These are phyloP conservation scores for Ellobium chinense DNA, from an alignment of 2,888 invertebrate species.

Conservation along the genomic window DNA sequence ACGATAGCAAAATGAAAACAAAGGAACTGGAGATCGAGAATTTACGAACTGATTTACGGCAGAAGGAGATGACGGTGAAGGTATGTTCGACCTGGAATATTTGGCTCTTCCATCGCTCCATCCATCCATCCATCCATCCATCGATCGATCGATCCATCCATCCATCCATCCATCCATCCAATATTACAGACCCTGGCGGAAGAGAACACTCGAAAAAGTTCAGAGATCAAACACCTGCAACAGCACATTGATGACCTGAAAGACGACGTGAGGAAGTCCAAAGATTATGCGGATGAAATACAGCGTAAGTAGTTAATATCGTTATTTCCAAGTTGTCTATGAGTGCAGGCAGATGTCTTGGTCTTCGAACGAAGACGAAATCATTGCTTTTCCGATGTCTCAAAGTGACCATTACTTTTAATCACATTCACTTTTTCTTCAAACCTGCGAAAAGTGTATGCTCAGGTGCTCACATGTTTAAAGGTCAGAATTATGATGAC, in stretches of 20 bases:
- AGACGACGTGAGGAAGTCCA: constrained; percentile 57
- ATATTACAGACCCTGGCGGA: constrained; percentile 53
- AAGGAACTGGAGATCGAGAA: constrained; percentile 20
- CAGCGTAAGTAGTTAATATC: constrained; percentile 46
- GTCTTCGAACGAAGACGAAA: too few relatives aligned
- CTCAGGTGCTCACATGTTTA: too few relatives aligned
- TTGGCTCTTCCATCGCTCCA: not conserved
- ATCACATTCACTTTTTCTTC: too few relatives aligned
- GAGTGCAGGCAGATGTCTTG: too few relatives aligned
- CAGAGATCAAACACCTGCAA: constrained; percentile 54
- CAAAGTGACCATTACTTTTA: not conserved
- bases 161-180: not conserved
- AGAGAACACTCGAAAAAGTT: constrained; percentile 55
- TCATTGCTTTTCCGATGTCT: not conserved
- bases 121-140: not conserved
- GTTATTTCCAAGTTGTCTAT: too few relatives aligned
- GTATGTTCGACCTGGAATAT: not conserved
- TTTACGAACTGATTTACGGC: constrained; percentile 30
- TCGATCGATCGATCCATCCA: not conserved
- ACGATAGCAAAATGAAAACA: not conserved
- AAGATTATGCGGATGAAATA: constrained; percentile 58
- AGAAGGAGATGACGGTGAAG: constrained; percentile 55
- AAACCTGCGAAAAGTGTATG: too few relatives aligned
- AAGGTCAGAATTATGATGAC: too few relatives aligned
- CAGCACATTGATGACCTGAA: constrained; percentile 57